These are phyloP conservation scores for Pseudomyrmex pallidus DNA, from an alignment of 1,140 invertebrate genomes.

Conservation along the genomic window DNA sequence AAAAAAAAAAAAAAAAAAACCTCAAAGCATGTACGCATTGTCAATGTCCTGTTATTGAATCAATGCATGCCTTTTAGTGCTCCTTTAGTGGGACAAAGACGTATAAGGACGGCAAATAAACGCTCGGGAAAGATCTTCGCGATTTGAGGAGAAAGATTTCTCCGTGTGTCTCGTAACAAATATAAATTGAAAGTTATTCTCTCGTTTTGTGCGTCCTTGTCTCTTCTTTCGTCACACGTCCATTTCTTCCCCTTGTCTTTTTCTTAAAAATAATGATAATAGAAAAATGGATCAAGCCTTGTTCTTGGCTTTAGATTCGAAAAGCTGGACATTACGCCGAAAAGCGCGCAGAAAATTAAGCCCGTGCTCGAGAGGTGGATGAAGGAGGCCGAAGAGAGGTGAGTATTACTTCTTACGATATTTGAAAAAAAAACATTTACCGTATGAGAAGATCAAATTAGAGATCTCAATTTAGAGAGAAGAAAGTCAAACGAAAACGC, in stretches of 20 bases:
- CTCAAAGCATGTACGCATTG: slow-evolving; percentile 85
- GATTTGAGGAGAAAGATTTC: not conserved
- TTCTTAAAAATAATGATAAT: not conserved
- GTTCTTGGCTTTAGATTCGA: slow-evolving; percentile 93
- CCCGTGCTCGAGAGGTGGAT: slow-evolving; percentile 99
- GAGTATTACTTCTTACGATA: slow-evolving; percentile 79
- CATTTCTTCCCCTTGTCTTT: not conserved
- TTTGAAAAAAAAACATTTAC: not conserved
- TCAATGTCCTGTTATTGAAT: slow-evolving; percentile 85
- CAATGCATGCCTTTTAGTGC: slow-evolving; percentile 83
- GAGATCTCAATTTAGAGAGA: no score
- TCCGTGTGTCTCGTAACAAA: no score
- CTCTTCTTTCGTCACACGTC: slow-evolving; percentile 26
- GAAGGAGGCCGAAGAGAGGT: slow-evolving; percentile 98
- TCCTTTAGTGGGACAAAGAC: slow-evolving; percentile 80
- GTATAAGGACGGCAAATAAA: slow-evolving; percentile 58
- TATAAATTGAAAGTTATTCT: not conserved
- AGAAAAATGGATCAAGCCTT: slow-evolving; percentile 58
- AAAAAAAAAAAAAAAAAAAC: slow-evolving; percentile 66
- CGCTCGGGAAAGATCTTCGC: slow-evolving; percentile 8
- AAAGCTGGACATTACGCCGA: slow-evolving; percentile 99
- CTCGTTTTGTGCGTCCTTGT: slow-evolving; percentile 59
- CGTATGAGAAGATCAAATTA: no score
- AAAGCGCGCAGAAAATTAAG: slow-evolving; percentile 99
- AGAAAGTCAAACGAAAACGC: no score